These are phyloP conservation scores for Shargacucullia verbasci DNA, from an alignment of 2,888 invertebrate species.

Conservation along the genomic window DNA sequence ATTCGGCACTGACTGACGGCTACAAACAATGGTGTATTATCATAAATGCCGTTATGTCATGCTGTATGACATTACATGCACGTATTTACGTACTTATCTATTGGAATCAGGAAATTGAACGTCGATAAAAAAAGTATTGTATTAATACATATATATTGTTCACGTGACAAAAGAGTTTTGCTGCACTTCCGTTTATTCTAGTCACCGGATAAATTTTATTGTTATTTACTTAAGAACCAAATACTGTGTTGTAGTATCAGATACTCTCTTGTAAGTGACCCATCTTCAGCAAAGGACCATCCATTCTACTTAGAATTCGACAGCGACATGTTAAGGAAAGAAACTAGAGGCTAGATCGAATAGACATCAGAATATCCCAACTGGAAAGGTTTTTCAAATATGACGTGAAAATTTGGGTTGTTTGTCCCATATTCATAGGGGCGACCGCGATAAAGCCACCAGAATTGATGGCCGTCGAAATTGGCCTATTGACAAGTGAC, in stretches of 20 bases:
- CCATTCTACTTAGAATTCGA: constrained; percentile 30
- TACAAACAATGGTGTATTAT: constrained; percentile 62
- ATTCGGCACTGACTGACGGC: constrained; percentile 44
- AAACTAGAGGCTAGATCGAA: constrained; percentile 24
- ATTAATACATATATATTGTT: constrained; percentile 10
- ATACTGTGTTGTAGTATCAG: too few species aligned
- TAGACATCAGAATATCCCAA: constrained; percentile 28
- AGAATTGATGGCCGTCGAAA: constrained; percentile 67
- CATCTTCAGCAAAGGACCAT: constrained; percentile 20
- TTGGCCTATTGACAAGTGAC: constrained; percentile 69
- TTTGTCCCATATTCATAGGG: constrained; percentile 64
- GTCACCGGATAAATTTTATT: constrained; percentile 15
- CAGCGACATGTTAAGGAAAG: constrained; percentile 31
- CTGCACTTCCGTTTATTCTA: constrained; percentile 22
- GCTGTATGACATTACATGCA: constrained; percentile 44
- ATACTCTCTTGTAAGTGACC: constrained; percentile 14
- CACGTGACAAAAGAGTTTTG: constrained; percentile 13
- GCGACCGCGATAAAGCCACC: constrained; percentile 65
- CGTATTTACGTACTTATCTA: constrained; percentile 37
- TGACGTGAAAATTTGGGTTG: constrained; percentile 60
- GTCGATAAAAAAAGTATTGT: constrained; percentile 29
- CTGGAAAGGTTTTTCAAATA: constrained; percentile 44
- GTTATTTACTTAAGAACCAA: neutral
- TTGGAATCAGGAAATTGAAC: constrained; percentile 50
- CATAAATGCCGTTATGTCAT: constrained; percentile 60